phyloP scores from a whole-genome alignment of 2,113 vertebrate species.

The Python bivittatus region DNA sequence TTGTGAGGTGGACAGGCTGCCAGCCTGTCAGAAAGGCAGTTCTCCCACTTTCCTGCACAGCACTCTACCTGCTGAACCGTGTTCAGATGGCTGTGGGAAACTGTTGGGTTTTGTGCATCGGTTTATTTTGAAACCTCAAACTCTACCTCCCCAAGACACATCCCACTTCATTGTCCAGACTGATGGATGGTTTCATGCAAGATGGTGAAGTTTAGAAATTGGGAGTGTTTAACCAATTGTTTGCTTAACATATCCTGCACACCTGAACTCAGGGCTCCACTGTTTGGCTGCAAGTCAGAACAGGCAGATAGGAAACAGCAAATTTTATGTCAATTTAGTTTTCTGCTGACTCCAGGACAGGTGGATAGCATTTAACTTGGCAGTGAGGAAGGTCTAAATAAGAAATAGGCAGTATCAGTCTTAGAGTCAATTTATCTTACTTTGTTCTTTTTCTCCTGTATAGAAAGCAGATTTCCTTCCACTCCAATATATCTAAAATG shows the following conservation, averaged over 20 bases:
- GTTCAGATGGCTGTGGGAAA: background rate
- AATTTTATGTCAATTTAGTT: background rate
- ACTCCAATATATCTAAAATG: background rate
- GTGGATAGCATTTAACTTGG: constrained; percentile 7
- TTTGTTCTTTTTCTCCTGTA: background rate
- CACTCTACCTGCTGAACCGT: background rate
- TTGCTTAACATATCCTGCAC: background rate
- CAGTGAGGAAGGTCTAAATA: constrained; percentile 44
- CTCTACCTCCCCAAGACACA: background rate
- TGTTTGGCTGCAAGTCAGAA: background rate
- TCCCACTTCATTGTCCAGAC: background rate
- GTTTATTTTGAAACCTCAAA: background rate
- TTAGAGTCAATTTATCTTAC: constrained; percentile 19
- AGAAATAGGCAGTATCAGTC: constrained; percentile 12
- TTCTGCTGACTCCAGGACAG: background rate
- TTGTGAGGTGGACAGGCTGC: background rate
- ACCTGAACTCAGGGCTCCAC: background rate
- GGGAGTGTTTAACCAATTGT: background rate
- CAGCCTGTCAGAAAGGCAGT: background rate
- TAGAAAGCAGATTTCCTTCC: background rate
- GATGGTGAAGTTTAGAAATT: background rate
- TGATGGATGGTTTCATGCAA: background rate
- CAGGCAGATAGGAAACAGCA: background rate
- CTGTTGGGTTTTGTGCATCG: background rate
- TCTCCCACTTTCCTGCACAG: background rate